Evolutionary conservation across 2,888 invertebrate genomes (phyloP), one percentile per base, ranked within the genome.

Genomic region (Idaea biselata): DNA sequence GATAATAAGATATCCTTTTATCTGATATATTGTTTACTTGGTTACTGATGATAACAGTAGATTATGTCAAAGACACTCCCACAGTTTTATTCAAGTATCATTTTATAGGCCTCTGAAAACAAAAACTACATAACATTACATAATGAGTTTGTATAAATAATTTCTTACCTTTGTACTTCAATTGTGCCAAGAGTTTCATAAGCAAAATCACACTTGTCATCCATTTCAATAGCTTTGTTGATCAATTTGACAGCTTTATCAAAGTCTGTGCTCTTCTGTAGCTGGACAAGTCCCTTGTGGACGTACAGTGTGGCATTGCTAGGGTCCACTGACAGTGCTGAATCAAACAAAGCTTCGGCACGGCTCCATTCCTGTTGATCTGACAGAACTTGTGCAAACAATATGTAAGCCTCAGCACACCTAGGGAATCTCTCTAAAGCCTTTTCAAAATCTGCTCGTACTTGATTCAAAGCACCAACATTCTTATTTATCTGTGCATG

Each of bases 151-250:
- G 5, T 56, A 16, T 57, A 44, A 61, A 62, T 58, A 55, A 8
- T 25, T 58, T 44, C 60, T 57, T 93, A 95, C 97, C 96, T 93
- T 91, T 99, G 99, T 69, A 99, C 97, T 94, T 98, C 98, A 70
- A 99, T 96, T 31, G 98, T 97, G 73, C 97, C 99, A 67, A 99
- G 93, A 58, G 98, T 98, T 93, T 99, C 99, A 86, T 97, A 98
- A 8, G 97, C 99, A 93, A 98, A 96, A 88, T 97, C 97, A 93
- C 98, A 99, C 85, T 97, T 97, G 60, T 96, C 95, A 90, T 99
- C 99, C 76, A 97, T 93, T 81, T 96, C 94, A 71, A 99, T 95
- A 0, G 97, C 97, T 84, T 96, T 94, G 68, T 95, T 95, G 77
- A 99, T 96, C 65, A 96, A 91, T 70, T 94, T 93, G 0, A 97